These are phyloP conservation scores for Dolichoris vasculosae DNA, from an alignment of 1,140 invertebrate genomes.

Conservation along the genomic window DNA sequence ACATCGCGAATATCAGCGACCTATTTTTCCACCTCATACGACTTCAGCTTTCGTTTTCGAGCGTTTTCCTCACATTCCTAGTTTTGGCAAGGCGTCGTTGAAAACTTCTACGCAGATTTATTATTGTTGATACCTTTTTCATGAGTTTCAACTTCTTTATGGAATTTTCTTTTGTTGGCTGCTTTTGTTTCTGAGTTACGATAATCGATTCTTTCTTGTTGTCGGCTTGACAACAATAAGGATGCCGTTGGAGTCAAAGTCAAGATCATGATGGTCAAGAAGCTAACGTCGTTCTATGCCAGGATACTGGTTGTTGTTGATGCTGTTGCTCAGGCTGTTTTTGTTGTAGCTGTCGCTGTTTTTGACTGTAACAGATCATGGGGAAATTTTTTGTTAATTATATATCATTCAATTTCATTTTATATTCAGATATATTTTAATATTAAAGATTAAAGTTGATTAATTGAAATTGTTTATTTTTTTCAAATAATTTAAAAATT, in stretches of 20 bases:
- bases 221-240: background rate
- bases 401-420: background rate
- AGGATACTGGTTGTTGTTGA: constrained; percentile 60
- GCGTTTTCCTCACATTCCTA: background rate
- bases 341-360: constrained; percentile 56
- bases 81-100: background rate
- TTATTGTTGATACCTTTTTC: too few relatives aligned
- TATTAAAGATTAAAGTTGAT: too few relatives aligned
- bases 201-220: background rate
- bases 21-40: background rate
- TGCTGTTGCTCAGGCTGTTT: constrained; percentile 54
- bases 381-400: background rate
- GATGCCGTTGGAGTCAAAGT: constrained; percentile 54
- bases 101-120: constrained; percentile 9
- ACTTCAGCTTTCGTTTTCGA: constrained; percentile 31
- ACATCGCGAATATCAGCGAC: background rate
- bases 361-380: constrained; percentile 59
- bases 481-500: too few relatives aligned
- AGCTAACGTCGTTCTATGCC: constrained; percentile 70
- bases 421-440: too few relatives aligned
- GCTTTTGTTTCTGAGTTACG: background rate
- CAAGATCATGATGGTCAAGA: constrained; percentile 67
- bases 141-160: background rate
- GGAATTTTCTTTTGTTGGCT: background rate
- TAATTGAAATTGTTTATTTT: too few relatives aligned